Base-by-base conservation (phyloP, 2,113 vertebrate species). In the Piprites chloris region DNA sequence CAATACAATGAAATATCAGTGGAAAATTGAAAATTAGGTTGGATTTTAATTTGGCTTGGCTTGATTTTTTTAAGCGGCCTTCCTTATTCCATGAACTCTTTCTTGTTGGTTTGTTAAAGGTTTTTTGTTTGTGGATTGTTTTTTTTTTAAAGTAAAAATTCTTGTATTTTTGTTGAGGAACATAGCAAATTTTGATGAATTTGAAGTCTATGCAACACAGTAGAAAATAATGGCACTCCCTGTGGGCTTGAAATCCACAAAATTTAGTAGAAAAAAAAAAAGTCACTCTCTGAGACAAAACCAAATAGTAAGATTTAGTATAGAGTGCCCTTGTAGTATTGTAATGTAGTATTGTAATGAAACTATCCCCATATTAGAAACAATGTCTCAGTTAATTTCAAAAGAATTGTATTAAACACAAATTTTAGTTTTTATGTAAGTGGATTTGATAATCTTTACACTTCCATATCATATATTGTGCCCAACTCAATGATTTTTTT, bases 11-110 rank as follows among this genome's bases (percentile, higher is more conserved):
- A 82, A 71, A 68, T 2, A 15, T 41, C 9, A 39, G 3, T 22
- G 37, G 15, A 55, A 92, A 53, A 78, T 1, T 12, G 11, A 67
- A 58, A 17, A 11, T 11, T 67, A 0, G 0, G 0, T 68, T 76
- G 17, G 10, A 17, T 14, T 39, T 63, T 44, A 44, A 47, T 47
- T 30, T 58, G 5, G 4, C 28, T 52, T 59, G n/a, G 6, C 9
- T 66, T 66, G 13, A 5, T 41, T 69, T 7, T 77, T 79, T 46
- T 71, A 13, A 63, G 28, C 20, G 3, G 47, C 5, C 5, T 67
- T 63, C 11, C 2, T 78, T 87, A 49, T 67, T 67, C 11, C 12
- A 20, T 47, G 59, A 63, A 33, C 3, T 44, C 4, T 3, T 39
- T 10, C 19, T 62, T 77, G 5, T 28, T 55, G n/a, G 5, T 24